Evolutionary conservation across 2,113 vertebrate species (phyloP).

Genomic region (Etheostoma cragini): DNA sequence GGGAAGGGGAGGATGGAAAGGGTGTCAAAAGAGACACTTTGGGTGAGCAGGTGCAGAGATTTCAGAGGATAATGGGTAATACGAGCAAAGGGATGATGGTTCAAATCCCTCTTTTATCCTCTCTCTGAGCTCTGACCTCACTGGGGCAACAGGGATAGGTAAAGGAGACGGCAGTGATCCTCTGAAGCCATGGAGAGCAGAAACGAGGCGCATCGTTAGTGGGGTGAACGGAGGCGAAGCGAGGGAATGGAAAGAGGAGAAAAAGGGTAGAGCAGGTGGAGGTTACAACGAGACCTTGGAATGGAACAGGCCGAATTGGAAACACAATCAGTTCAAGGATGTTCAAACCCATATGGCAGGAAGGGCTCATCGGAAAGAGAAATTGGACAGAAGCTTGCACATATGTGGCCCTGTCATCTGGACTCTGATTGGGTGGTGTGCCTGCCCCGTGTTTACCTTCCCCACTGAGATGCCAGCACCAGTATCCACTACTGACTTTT

Average conservation of each 20-base stretch:
- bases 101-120: constrained; percentile 74
- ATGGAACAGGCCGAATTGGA: constrained; percentile 57
- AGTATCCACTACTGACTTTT: background rate
- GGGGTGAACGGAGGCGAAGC: constrained; percentile 26
- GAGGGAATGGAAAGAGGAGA: background rate
- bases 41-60: constrained; percentile 75
- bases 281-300: constrained; percentile 58
- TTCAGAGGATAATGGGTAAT: constrained; percentile 75
- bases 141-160: constrained; percentile 48
- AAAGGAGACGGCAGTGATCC: constrained; percentile 33
- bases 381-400: constrained; percentile 58
- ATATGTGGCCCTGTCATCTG: constrained; percentile 62
- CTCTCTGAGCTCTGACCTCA: constrained; percentile 70
- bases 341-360: constrained; percentile 55
- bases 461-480: background rate
- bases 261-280: constrained; percentile 54
- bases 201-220: constrained; percentile 32
- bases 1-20: constrained; percentile 13
- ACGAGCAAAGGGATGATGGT: constrained; percentile 71
- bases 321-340: constrained; percentile 65
- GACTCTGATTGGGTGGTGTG: constrained; percentile 23
- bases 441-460: constrained; percentile 24
- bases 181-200: constrained; percentile 43
- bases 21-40: background rate
- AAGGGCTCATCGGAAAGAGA: constrained; percentile 54